phyloP scores from a whole-genome alignment of 2,797 vertebrate genomes.

The Phyllotis vaccarum region DNA sequence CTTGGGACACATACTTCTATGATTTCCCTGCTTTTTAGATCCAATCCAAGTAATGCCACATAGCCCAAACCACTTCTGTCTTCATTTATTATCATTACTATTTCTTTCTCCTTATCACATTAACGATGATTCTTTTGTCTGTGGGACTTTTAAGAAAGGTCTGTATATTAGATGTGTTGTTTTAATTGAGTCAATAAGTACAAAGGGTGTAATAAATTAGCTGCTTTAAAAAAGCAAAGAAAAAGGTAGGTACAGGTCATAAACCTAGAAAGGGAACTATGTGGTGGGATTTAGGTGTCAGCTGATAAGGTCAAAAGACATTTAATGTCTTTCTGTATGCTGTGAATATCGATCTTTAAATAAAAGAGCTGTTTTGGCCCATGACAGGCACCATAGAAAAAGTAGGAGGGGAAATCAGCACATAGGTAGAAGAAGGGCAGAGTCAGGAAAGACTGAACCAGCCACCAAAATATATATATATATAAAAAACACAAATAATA shows the following conservation, averaged over 20 bases:
- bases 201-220: background rate
- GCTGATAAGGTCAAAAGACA: no score
- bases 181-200: background rate
- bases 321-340: no score
- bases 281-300: no score
- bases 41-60: constrained; percentile 20
- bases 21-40: constrained; percentile 46
- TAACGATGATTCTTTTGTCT: constrained; percentile 23
- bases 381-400: no score
- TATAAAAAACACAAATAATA: no score
- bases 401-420: no score
- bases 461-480: no score
- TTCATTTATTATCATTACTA: background rate
- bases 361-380: no score
- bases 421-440: no score
- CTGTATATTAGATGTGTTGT: background rate
- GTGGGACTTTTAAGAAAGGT: constrained; percentile 33
- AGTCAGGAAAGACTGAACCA: no score
- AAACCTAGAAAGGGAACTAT: background rate
- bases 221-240: background rate
- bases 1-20: background rate
- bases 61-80: constrained; percentile 10
- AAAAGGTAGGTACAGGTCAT: background rate
- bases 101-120: constrained; percentile 36
- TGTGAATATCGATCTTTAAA: no score